Conservation (phyloP, 2,113 vertebrate species). For the Corythoichthys intestinalis region DNA sequence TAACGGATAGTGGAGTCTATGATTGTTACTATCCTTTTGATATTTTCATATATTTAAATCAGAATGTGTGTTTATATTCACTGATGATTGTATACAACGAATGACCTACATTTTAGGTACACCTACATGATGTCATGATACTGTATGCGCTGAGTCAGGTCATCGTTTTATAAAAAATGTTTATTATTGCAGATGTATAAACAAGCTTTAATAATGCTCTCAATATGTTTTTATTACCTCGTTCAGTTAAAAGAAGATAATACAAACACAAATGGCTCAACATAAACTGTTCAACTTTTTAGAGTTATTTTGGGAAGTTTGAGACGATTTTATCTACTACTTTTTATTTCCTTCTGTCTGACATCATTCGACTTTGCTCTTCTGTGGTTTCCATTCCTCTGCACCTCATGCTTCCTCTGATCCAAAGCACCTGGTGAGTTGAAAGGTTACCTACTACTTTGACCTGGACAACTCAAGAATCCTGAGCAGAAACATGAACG, state of each 20-base stretch:
- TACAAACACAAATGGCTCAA: not conserved
- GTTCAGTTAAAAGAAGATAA: not conserved
- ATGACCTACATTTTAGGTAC: not conserved
- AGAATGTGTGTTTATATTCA: not conserved
- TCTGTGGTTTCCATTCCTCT: conserved; percentile 15
- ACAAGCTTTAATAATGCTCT: conserved; percentile 45
- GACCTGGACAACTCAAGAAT: conserved; percentile 39
- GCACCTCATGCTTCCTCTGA: conserved; percentile 39
- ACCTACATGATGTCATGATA: not conserved
- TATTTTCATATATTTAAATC: not conserved
- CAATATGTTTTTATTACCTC: not conserved
- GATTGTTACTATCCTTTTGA: not conserved
- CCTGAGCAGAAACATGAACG: conserved; percentile 26
- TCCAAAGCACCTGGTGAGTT: conserved; percentile 49
- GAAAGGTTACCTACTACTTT: conserved; percentile 47
- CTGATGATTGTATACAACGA: not conserved
- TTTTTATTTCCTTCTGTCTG: conserved; percentile 42
- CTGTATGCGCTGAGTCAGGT: too few species aligned
- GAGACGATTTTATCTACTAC: conserved; percentile 31
- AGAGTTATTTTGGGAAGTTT: not conserved
- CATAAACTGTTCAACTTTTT: not conserved
- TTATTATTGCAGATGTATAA: conserved; percentile 14
- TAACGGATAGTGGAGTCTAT: too few species aligned
- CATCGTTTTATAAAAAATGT: not conserved
- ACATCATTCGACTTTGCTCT: conserved; percentile 44